A percentile compares a stretch with the other conserved stretches of the same genome.
Evolutionary conservation across 2,888 invertebrate species (phyloP).

Genomic region (Hofmannophila pseudospretella): DNA sequence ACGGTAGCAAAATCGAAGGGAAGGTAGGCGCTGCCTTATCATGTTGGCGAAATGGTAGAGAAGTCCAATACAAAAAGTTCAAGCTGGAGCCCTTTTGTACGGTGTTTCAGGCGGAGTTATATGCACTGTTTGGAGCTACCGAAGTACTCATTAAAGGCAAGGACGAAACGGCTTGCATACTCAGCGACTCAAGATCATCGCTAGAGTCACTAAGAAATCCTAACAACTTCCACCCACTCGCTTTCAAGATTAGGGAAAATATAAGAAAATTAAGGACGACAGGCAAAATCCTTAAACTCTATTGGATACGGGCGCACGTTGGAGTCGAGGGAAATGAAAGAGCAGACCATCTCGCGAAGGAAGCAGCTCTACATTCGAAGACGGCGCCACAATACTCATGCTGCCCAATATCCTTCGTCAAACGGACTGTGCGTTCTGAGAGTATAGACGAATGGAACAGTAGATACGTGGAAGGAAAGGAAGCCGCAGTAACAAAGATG

Average conservation of each 20-base stretch:
- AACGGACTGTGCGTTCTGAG: not conserved
- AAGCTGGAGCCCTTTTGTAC: not conserved
- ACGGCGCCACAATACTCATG: slow-evolving; percentile 6
- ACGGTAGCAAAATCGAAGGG: not conserved
- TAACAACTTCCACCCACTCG: not conserved
- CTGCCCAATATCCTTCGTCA: slow-evolving; percentile 8
- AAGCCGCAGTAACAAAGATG: not conserved
- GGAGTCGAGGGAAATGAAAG: slow-evolving; percentile 12
- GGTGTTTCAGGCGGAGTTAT: not conserved
- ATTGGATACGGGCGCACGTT: slow-evolving; percentile 15
- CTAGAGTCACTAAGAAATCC: not conserved
- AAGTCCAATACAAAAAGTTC: not conserved
- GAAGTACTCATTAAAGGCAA: not conserved
- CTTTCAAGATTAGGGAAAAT: not conserved
- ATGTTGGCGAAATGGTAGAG: not conserved
- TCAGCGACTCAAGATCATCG: not conserved
- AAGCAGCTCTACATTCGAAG: not conserved
- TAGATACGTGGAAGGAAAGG: slow-evolving; percentile 2
- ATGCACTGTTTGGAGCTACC: not conserved
- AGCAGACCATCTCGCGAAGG: slow-evolving; percentile 13
- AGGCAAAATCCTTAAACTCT: not conserved
- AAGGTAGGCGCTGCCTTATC: not conserved
- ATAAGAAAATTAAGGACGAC: not conserved
- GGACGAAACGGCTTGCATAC: not conserved
- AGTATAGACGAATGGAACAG: slow-evolving; percentile 1